A percentile compares a stretch with the other conserved stretches of the same genome.
phyloP scores from a whole-genome alignment of 2,113 vertebrate species.

The Hemiscyllium ocellatum region DNA sequence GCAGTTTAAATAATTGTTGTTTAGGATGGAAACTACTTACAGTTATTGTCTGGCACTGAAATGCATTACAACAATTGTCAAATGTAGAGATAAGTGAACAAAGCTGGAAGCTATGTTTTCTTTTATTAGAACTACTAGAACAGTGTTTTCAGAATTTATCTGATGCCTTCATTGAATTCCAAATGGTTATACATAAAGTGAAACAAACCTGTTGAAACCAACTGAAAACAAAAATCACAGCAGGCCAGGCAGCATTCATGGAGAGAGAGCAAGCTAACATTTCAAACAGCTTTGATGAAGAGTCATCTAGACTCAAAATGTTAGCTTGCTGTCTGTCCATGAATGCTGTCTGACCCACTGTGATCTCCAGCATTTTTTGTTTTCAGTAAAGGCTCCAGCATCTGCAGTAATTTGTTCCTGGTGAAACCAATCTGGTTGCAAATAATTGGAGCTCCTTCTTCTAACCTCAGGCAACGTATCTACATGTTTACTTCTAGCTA shows the following conservation, averaged over 20 bases:
- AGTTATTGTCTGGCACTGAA: not conserved
- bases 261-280: too few species aligned
- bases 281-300: too few species aligned
- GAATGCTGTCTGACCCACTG: too few species aligned
- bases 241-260: too few species aligned
- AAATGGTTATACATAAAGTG: not conserved
- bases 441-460: not conserved
- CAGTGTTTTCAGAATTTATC: too few species aligned
- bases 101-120: not conserved
- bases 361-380: too few species aligned
- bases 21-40: not conserved
- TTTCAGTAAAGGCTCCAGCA: too few species aligned
- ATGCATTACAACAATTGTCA: not conserved
- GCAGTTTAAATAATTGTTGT: not conserved
- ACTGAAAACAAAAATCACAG: too few species aligned
- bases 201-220: not conserved
- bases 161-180: not conserved
- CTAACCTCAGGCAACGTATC: not conserved
- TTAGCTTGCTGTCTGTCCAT: too few species aligned
- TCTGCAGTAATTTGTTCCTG: too few species aligned
- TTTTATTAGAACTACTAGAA: not conserved
- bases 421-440: not conserved
- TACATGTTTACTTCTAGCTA: not conserved
- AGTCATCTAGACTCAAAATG: too few species aligned
- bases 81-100: not conserved